These are phyloP conservation scores for Drosophila jambulina DNA, from an alignment of 1,140 invertebrate genomes.

Conservation along the genomic window DNA sequence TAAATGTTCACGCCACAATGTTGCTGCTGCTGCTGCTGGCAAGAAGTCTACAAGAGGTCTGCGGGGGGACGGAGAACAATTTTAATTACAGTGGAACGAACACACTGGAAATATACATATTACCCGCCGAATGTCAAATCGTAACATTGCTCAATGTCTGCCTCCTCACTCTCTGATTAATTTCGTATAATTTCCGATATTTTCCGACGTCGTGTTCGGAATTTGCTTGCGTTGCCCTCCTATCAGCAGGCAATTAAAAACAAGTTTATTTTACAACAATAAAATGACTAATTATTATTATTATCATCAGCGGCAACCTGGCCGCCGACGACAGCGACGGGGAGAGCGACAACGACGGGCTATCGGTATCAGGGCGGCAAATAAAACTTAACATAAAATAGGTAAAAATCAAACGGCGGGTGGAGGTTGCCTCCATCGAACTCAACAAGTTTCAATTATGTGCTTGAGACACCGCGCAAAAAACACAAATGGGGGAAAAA, in stretches of 20 bases:
- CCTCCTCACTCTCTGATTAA: conserved; percentile 37
- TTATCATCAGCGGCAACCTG: conserved; percentile 58
- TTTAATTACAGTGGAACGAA: conserved; percentile 29
- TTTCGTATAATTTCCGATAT: conserved; percentile 54
- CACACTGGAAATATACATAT: conserved; percentile 10
- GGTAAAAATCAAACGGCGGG: conserved; percentile 54
- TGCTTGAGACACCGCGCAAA: conserved; percentile 59
- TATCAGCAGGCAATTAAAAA: conserved; percentile 75
- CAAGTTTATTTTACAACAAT: conserved; percentile 83
- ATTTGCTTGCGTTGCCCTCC: conserved; percentile 35
- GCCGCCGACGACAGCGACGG: background rate
- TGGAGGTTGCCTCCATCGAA: conserved; percentile 42
- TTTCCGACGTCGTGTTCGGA: conserved; percentile 15
- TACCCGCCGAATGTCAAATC: conserved; percentile 11
- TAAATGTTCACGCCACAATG: conserved; percentile 57
- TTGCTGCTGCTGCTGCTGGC: conserved; percentile 22
- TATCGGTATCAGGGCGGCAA: conserved; percentile 74
- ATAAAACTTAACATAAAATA: conserved; percentile 82
- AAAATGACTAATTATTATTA: conserved; percentile 83
- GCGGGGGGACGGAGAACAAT: conserved; percentile 1
- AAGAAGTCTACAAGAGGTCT: conserved; percentile 14
- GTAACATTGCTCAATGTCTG: conserved; percentile 31
- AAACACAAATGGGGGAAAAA: conserved; percentile 47
- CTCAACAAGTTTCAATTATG: conserved; percentile 82
- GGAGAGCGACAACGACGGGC: conserved; percentile 8